Evolutionary conservation across 2,113 vertebrate species (phyloP), one percentile per base, ranked within the genome.

Genomic region (Chiloscyllium plagiosum): DNA sequence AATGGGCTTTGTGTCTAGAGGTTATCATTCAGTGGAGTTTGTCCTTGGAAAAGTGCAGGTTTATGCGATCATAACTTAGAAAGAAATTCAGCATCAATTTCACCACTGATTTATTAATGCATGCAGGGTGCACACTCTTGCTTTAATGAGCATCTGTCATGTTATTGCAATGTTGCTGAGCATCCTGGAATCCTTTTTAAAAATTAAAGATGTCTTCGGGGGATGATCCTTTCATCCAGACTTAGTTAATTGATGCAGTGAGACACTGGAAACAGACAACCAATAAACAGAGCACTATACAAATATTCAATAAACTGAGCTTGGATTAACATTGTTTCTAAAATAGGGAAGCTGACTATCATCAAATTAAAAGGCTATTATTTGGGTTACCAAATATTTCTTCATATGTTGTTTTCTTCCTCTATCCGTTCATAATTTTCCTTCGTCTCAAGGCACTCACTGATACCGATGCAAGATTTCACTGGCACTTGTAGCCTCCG

Each of bases 131-230:
- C 89, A 93, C 61, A 68, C 65, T 93, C 56, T 66, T 66, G 89
- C 61, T 93, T 65, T 93, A 66, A 66, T 93, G 56, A 93, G 33
- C 89, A 93, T 37, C 89, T 93, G 89, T 61, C 89, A 93, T 66
- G 87, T 90, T 90, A 15, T 93, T n/a, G 29, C 29, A 66, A 47
- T 3, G 61, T 66, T 37, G 61, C 89, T 37, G 61, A 93, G 89
- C 89, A 93, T 93, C 89, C 89, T 93, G 61, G 4, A 93, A 93
- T 93, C 89, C 89, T 66, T 93, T 93, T 66, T 66, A 93, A 93
- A 93, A 66, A 61, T 92, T 92, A 92, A 92, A 92, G 87, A 93
- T 93, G 61, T 93, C 89, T 93, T 93, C n/a, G n/a, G 89, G 89
- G 89, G 89, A 37, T n/a, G 56, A 93, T 93, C 61, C 33, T 93